Base-by-base conservation (phyloP, 2,797 vertebrate species). In the Spinibarbus caldwelli region DNA sequence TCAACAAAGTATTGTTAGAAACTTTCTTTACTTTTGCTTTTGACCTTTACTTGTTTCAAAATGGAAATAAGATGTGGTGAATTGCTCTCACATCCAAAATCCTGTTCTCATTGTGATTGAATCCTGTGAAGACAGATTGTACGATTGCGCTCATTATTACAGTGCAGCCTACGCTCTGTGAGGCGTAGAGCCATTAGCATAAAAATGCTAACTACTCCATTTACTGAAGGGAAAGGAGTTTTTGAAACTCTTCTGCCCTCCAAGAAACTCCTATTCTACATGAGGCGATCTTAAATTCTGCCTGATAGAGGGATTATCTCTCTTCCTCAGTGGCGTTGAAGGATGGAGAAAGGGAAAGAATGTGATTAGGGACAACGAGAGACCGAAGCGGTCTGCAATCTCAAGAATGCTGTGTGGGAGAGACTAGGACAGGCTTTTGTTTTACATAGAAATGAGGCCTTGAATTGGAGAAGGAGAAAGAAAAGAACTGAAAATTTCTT, bases 231-330 rank as follows among this genome's bases (percentile, higher is more conserved):
- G 29, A 19, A 82, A 41, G 19, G 5, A 36, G 26, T 26, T 36
- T 70, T 38, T 54, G n/a, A 78, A 80, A n/a, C 57, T 34, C 71
- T 67, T 45, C 73, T 62, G n/a, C 34, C 57, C 76, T 85, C 78
- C 34, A 31, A 34, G 34, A 78, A 72, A 87, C 66, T 71, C 31
- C 17, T 19, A 70, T 38, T 78, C n/a, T 34, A 15, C 49, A 36
- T 41, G 14, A 85, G 80, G 57, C 62, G 54, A 80, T 82, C 71
- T 85, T 78, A 45, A 57, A 4, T 71, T 71, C 45, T 26, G 31
- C 21, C 70, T 82, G 85, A 75, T 52, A 70, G 57, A 68, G 45
- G 68, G 87, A 88, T 86, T 82, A 86, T 85, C 68, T 88, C 34
- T 29, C 66, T 29, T 29, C 52, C 21, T 71, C 57, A 49, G 34